These are phyloP conservation scores for Prosapia bicincta DNA, from an alignment of 2,888 invertebrate species.

Conservation along the genomic window DNA sequence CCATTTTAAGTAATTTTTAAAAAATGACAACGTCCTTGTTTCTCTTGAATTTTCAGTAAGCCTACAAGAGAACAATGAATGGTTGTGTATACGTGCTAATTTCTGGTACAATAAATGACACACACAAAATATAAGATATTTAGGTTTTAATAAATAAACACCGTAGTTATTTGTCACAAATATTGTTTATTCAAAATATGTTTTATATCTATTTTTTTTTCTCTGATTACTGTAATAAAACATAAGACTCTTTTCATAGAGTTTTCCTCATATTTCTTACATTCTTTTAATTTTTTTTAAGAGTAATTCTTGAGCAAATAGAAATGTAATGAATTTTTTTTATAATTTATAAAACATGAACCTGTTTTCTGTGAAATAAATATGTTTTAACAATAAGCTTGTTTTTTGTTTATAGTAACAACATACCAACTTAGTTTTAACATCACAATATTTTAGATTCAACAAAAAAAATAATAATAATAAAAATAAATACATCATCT, in stretches of 20 bases:
- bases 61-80: too few relatives aligned
- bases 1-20: too few relatives aligned
- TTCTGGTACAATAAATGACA: too few relatives aligned
- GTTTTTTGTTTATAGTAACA: constrained; percentile 17
- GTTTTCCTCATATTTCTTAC: not conserved
- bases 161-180: constrained; percentile 2
- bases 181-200: constrained; percentile 26
- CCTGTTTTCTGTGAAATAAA: not conserved
- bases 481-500: constrained; percentile 10
- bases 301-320: not conserved
- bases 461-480: constrained; percentile 9
- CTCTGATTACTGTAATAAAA: not conserved
- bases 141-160: too few relatives aligned
- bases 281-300: not conserved
- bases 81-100: too few relatives aligned
- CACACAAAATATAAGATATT: too few relatives aligned
- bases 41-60: too few relatives aligned
- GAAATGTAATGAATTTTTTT: not conserved
- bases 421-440: constrained; percentile 24
- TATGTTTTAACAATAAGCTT: constrained; percentile 8
- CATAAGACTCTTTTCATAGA: not conserved
- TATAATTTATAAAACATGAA: not conserved
- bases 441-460: constrained; percentile 19
- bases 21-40: too few relatives aligned
- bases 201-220: not conserved